A percentile compares a stretch with the other conserved stretches of the same genome.
These are phyloP conservation scores for Calephelis nemesis DNA, from an alignment of 1,140 invertebrate species.

Conservation along the genomic window DNA sequence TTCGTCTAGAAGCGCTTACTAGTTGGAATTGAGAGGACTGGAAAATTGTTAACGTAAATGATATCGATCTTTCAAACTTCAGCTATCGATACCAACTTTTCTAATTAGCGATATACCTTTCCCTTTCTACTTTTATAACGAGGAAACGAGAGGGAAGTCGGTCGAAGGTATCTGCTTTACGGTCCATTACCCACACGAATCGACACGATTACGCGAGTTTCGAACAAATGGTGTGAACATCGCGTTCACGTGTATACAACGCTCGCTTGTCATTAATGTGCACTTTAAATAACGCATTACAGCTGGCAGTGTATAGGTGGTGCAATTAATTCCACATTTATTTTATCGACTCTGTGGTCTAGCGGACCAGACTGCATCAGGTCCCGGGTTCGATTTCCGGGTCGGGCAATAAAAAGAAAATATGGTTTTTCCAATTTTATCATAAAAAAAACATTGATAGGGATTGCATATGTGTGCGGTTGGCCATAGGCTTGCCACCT, in stretches of 20 bases:
- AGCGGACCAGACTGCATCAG: no score
- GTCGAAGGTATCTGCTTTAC: slow-evolving; percentile 44
- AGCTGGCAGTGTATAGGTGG: slow-evolving; percentile 24
- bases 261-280: slow-evolving; percentile 28
- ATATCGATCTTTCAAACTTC: slow-evolving; percentile 46
- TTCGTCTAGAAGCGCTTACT: slow-evolving; percentile 10
- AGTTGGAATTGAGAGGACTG: slow-evolving; percentile 3
- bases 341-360: not conserved
- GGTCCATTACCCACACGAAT: slow-evolving; percentile 42
- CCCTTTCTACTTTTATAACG: slow-evolving; percentile 29
- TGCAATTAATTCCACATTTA: not conserved
- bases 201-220: slow-evolving; percentile 33
- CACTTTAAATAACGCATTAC: slow-evolving; percentile 23
- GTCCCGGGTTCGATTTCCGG: no score
- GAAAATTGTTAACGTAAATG: slow-evolving; percentile 35
- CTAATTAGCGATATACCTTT: slow-evolving; percentile 40
- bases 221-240: slow-evolving; percentile 34
- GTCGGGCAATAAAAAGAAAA: no score
- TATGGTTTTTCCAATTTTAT: no score
- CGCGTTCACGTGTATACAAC: slow-evolving; percentile 30
- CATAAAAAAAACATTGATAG: no score
- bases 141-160: slow-evolving; percentile 21
- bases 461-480: no score
- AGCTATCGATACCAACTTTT: slow-evolving; percentile 38
- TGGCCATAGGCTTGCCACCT: no score